Base-by-base conservation (phyloP, 2,113 vertebrate species). In the Sus scrofa region DNA sequence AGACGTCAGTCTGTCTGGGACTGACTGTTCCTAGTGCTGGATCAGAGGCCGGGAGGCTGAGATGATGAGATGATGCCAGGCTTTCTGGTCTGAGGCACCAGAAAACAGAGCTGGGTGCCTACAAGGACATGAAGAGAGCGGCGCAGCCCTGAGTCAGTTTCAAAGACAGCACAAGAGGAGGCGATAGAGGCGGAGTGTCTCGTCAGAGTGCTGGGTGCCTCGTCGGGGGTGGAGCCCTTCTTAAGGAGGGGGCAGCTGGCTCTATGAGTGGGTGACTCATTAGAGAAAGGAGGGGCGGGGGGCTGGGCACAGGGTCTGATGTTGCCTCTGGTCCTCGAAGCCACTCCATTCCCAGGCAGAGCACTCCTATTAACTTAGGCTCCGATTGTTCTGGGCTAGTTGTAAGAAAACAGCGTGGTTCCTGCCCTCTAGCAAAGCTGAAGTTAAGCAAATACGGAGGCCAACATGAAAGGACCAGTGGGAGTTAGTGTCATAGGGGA, bases 281-380 rank as follows among this genome's bases (percentile, higher is more conserved):
- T 37, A 54, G 56, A 74, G 70, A 30, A 63, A 39, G 34, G 13
- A 39, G 65, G 77, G 62, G 2, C 37, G 37, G 22, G 32, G 11
- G 77, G 14, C 15, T 52, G 62, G 52, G 13, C 13, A 3, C n/a
- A 10, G n/a, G 14, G 19, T 65, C 30, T 75, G 12, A 32, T 89
- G 52, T 20, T 79, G 8, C 11, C 39, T 37, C 30, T 26, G 22
- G 56, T 20, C 3, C 19, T 9, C 8, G n/a, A n/a, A n/a, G 3
- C 0, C 0, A 15, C 32, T 12, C 0, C 1, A 19, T 32, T 73
- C 70, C 44, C 3, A 60, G 71, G 34, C 32, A 54, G 14, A 85
- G 19, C 11, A 0, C 44, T 50, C 3, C 54, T 50, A 15, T n/a
- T 24, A 34, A 9, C 18, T 62, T 7, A 6, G 16, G 44, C 67